These are phyloP conservation scores for Indri indri DNA, from an alignment of 2,113 vertebrate species.

Conservation along the genomic window DNA sequence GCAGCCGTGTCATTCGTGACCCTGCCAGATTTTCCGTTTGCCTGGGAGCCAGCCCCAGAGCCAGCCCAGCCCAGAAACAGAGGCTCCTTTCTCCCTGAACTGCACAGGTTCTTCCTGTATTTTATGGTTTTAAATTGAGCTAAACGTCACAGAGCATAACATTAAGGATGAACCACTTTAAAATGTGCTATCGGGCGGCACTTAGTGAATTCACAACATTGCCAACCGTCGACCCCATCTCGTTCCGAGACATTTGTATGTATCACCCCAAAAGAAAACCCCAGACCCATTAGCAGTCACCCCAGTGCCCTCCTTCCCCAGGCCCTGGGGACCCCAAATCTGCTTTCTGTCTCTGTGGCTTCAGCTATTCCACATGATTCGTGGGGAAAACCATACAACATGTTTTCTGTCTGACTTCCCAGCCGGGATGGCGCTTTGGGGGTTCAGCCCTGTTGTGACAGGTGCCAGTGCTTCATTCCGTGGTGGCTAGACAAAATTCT, in stretches of 20 bases:
- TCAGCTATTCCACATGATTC: neutral
- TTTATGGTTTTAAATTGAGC: neutral
- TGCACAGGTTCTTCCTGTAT: neutral
- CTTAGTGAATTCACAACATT: neutral
- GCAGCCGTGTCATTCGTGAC: rapidly evolving
- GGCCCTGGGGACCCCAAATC: neutral
- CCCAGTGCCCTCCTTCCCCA: neutral
- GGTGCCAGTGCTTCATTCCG: no score
- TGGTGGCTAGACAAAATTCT: neutral
- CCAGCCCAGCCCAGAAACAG: neutral
- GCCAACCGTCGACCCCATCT: neutral
- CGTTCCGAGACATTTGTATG: rapidly evolving
- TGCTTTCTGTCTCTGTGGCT: neutral
- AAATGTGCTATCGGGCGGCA: no score
- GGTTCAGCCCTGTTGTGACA: rapidly evolving
- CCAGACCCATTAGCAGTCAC: no score
- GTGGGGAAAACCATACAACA: no score
- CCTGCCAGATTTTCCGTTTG: neutral
- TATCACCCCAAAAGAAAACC: neutral
- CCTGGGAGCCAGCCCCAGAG: neutral
- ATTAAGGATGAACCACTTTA: neutral
- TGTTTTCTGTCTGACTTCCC: neutral
- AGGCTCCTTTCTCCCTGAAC: rapidly evolving
- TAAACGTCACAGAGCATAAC: neutral
- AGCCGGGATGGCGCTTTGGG: rapidly evolving